Conservation (phyloP, 2,113 vertebrate genomes). For the Ceyx cyanopectus region DNA sequence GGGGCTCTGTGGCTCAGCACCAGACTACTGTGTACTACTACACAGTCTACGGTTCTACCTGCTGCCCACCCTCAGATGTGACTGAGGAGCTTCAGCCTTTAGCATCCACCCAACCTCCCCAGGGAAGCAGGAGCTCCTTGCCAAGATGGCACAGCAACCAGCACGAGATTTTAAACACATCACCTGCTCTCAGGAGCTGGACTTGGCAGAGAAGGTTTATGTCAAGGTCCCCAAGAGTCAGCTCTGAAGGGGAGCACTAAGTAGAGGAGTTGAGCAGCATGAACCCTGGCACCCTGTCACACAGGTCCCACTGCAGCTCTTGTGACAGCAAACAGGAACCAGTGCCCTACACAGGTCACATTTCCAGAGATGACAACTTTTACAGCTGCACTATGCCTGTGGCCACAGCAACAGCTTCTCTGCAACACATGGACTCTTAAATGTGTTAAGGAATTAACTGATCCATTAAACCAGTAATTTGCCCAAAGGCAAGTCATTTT, state of each 20-base stretch:
- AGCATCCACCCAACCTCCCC: neutral
- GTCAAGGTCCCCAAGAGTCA: neutral
- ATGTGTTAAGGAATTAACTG: neutral
- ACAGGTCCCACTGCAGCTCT: neutral
- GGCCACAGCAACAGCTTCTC: neutral
- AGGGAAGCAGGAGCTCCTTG: fast-evolving
- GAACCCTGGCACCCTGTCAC: neutral
- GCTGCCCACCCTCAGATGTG: neutral
- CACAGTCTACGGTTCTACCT: neutral
- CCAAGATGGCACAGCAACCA: neutral
- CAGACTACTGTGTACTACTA: neutral
- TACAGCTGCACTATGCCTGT: neutral
- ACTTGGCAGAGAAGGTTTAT: neutral
- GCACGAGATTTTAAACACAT: neutral
- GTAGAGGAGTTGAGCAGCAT: neutral
- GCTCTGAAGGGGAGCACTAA: neutral
- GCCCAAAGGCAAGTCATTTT: neutral
- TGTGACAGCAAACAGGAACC: neutral
- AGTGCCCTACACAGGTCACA: neutral
- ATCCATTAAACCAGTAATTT: neutral
- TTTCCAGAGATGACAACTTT: neutral
- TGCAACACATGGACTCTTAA: neutral
- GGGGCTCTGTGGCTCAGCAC: fast-evolving
- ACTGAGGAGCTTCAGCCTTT: neutral
- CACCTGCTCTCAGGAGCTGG: neutral